Evolutionary conservation across 2,797 vertebrate species (phyloP).

Genomic region (Spea hammondii): DNA sequence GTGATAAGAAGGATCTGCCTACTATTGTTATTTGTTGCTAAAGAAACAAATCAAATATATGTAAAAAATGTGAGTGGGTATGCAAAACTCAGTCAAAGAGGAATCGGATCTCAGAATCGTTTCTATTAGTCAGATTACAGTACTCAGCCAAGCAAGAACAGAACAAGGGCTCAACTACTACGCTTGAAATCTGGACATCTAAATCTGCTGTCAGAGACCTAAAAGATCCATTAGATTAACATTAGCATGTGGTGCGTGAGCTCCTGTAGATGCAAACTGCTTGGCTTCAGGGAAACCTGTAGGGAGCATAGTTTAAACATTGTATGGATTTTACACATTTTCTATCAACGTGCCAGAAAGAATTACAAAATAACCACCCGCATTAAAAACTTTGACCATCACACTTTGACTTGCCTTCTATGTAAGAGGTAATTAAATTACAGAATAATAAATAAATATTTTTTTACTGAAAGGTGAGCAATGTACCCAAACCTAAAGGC

Average conservation of each 20-base stretch:
- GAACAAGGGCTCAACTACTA: not conserved
- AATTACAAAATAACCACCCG: no score
- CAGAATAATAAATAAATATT: no score
- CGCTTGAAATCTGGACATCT: constrained; percentile 3
- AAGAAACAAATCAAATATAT: not conserved
- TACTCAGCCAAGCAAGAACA: not conserved
- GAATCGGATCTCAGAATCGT: not conserved
- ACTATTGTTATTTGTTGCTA: not conserved
- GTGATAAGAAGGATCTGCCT: not conserved
- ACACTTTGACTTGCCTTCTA: no score
- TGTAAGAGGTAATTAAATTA: no score
- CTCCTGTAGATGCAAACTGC: not conserved
- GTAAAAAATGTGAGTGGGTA: not conserved
- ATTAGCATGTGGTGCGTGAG: constrained; percentile 4
- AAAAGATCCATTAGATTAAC: constrained; percentile 16
- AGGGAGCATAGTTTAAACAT: no score
- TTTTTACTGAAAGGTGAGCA: no score
- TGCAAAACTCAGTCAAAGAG: not conserved
- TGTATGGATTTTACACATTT: no score
- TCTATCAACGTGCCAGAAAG: no score
- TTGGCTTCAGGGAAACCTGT: not conserved
- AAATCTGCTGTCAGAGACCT: constrained; percentile 13
- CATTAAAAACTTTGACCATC: no score
- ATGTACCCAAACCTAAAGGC: no score
- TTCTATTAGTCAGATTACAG: not conserved